Evolutionary conservation across 2,888 invertebrate species (phyloP), one percentile per base, ranked within the genome.

Genomic region (Ophion obscuratus): DNA sequence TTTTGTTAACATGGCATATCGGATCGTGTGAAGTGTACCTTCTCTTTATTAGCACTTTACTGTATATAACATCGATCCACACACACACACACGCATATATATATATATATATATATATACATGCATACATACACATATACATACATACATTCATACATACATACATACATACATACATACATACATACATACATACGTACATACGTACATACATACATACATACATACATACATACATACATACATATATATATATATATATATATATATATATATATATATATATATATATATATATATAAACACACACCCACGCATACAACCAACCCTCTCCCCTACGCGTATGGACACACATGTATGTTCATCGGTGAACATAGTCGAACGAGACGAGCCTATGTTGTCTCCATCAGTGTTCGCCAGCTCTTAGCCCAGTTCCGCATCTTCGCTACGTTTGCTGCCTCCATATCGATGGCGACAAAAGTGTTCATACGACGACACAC

Each of bases 391-490:
- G 83, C 57, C 80, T 80, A 85, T 76, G 70, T 11, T 53, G 74
- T 74, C 76, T 77, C 75, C 44, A 66, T 75, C 59, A 73, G 44
- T 47, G 83, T 67, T 57, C 66, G 31, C 11, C 27, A 75, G 53
- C 79, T 75, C 71, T 82, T 85, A 85, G 85, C 82, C 82, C 82
- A 82, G 85, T 82, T 82, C 27, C 53, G 44, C 20, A 61, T 61
- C 61, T 59, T 44, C 61, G 17, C 53, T 57, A n/a, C 53, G 66
- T 77, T 59, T 2, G 67, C 24, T 80, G 67, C 57, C 73, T 59
- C 75, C 80, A 6, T 40, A 40, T 71, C 85, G 67, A 70, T 11
- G 67, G 62, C 44, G 66, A 62, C 53, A 70, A n/a, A 66, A 83
- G 80, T 80, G 75, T 81, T 64, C 77, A 81, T 75, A 31, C 85